phyloP scores from a whole-genome alignment of 2,113 vertebrate species.

The Scartelaos histophorus region DNA sequence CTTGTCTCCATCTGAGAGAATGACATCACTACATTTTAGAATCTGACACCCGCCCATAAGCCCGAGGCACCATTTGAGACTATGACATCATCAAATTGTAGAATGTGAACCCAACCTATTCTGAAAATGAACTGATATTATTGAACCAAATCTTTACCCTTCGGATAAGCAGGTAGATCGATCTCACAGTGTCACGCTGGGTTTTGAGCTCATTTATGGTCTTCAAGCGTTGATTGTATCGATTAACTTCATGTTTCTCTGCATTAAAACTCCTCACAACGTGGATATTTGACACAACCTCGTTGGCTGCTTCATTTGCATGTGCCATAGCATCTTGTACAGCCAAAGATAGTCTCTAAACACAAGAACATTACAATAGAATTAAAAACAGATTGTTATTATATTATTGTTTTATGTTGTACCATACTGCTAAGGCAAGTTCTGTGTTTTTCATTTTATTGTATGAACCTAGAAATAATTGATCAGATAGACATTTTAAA shows the following conservation, averaged over 20 bases:
- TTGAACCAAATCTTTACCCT: conserved; percentile 70
- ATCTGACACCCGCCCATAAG: no score
- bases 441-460: no score
- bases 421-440: no score
- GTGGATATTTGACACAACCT: conserved; percentile 76
- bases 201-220: conserved; percentile 71
- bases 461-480: neutral
- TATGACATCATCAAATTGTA: no score
- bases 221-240: conserved; percentile 73
- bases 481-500: neutral
- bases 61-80: no score
- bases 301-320: conserved; percentile 76
- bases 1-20: no score
- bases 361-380: neutral
- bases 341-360: conserved; percentile 58
- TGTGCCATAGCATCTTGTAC: conserved; percentile 79
- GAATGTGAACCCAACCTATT: neutral
- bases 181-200: conserved; percentile 48
- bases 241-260: conserved; percentile 70
- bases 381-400: no score
- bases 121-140: neutral
- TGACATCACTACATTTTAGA: no score
- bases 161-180: conserved; percentile 66
- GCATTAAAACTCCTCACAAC: conserved; percentile 81
- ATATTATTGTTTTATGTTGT: neutral